A percentile compares a stretch with the other conserved stretches of the same genome.
These are phyloP conservation scores for Lepus timidus DNA, from an alignment of 2,113 vertebrate species.

Conservation along the genomic window DNA sequence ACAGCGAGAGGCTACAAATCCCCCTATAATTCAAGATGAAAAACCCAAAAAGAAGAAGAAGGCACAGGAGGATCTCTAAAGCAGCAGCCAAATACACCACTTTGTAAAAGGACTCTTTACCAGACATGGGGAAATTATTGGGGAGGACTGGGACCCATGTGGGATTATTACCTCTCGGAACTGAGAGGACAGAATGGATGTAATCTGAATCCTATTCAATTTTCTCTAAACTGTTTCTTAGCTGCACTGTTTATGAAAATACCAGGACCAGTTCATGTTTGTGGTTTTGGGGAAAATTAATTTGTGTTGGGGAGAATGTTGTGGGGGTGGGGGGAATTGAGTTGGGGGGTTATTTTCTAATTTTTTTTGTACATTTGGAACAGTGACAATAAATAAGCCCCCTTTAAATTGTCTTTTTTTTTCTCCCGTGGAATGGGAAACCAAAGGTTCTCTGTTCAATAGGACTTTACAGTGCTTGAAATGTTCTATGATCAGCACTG, in stretches of 20 bases:
- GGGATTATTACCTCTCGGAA: conserved; percentile 73
- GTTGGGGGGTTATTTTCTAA: conserved; percentile 89
- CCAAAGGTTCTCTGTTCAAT: conserved; percentile 18
- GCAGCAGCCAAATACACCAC: conserved; percentile 65
- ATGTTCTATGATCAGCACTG: neutral
- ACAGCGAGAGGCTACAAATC: conserved; percentile 94
- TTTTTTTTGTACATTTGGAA: conserved; percentile 94
- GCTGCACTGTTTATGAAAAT: conserved; percentile 89
- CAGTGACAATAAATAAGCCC: conserved; percentile 90
- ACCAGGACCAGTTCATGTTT: conserved; percentile 88
- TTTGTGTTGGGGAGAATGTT: conserved; percentile 78
- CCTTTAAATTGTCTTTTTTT: conserved; percentile 82
- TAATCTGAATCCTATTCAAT: conserved; percentile 86
- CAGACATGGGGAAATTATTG: conserved; percentile 75
- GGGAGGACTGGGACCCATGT: conserved; percentile 80
- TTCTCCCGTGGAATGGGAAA: neutral
- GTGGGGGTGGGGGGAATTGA: conserved; percentile 80
- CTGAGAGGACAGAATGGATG: conserved; percentile 83
- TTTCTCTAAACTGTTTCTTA: conserved; percentile 86
- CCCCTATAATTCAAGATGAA: conserved; percentile 93
- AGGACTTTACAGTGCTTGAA: conserved; percentile 8
- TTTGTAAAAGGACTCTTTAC: conserved; percentile 79
- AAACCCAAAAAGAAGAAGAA: conserved; percentile 96
- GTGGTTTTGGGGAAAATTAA: conserved; percentile 80
- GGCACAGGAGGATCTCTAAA: conserved; percentile 91